These are phyloP conservation scores for Calyptommatus sinebrachiatus DNA, from an alignment of 2,113 vertebrate genomes.

Conservation along the genomic window DNA sequence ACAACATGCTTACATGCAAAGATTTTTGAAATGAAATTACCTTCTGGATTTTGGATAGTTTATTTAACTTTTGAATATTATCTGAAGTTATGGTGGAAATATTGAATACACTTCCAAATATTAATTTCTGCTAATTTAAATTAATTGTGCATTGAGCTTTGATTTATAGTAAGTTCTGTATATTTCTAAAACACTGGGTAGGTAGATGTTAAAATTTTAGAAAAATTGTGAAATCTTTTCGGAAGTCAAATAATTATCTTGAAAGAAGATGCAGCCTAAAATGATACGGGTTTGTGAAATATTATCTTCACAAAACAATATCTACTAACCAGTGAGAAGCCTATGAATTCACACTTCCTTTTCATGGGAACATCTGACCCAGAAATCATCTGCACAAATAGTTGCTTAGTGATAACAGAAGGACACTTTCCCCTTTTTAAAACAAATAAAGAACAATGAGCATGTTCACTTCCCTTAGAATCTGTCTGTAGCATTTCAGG, in stretches of 20 bases:
- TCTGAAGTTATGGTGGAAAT: neutral
- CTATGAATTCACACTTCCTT: neutral
- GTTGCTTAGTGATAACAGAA: too few relatives aligned
- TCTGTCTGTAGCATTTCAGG: neutral
- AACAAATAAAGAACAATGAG: too few relatives aligned
- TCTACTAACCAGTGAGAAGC: neutral
- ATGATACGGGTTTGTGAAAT: neutral
- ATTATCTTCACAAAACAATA: neutral
- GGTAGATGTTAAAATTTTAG: neutral
- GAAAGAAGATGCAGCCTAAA: neutral
- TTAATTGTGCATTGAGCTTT: neutral
- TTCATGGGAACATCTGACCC: neutral
- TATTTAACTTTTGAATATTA: neutral
- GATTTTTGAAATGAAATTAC: conserved; percentile 63
- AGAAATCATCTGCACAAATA: neutral
- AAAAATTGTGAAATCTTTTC: neutral
- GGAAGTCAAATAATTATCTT: neutral
- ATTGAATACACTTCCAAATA: neutral
- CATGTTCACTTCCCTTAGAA: too few relatives aligned
- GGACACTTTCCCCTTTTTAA: too few relatives aligned
- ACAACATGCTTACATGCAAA: conserved; percentile 73
- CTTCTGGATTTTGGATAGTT: conserved; percentile 2
- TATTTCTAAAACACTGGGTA: too few relatives aligned
- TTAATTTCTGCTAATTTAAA: neutral
- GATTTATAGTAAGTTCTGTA: rapidly evolving